Base-by-base conservation (phyloP, 2,797 vertebrate genomes). In the Micromesistius poutassou region DNA sequence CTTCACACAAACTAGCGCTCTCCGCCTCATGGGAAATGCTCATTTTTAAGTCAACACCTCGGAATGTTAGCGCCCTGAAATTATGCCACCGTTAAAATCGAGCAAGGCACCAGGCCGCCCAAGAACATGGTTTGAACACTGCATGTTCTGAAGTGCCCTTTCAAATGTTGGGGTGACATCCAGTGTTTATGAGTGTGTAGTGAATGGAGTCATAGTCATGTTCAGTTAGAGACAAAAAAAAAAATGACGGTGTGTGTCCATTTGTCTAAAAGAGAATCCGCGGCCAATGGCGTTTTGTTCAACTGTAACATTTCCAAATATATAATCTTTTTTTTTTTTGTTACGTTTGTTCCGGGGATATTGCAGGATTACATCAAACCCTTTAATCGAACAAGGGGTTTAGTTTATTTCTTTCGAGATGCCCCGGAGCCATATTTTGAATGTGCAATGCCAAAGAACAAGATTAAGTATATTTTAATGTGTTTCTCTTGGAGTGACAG, bases 1-100 rank as follows among this genome's bases (percentile, higher is more conserved):
- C 83, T 71, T 74, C 76, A 77, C 82, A 87, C 86, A 90, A 90
- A 87, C 77, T 36, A 78, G 81, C 77, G 90, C 85, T 89, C 82
- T 80, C 50, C 83, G 86, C 79, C 87, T 89, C 83, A 77, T 85
- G 85, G 87, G 88, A 91, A 91, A 87, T 80, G 80, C 74, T 84
- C 68, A 81, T 85, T 89, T 68, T 92, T 86, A 91, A 88, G 80
- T 90, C 90, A 91, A 87, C 90, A 90, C 84, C 72, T 78, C 89
- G 84, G 87, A 92, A 91, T 92, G 90, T 85, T 78, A 82, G 84
- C 36, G 74, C 74, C 83, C 14, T 75, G 71, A 87, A 86, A 87
- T 83, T 78, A 80, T 82, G 82, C 79, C 82, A 81, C 81, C 79
- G 81, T 84, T 86, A 71, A 83, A 83, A 68, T 81, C 82, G 81